phyloP scores from a whole-genome alignment of 2,888 invertebrate species.

The Halictus quadricinctus region DNA sequence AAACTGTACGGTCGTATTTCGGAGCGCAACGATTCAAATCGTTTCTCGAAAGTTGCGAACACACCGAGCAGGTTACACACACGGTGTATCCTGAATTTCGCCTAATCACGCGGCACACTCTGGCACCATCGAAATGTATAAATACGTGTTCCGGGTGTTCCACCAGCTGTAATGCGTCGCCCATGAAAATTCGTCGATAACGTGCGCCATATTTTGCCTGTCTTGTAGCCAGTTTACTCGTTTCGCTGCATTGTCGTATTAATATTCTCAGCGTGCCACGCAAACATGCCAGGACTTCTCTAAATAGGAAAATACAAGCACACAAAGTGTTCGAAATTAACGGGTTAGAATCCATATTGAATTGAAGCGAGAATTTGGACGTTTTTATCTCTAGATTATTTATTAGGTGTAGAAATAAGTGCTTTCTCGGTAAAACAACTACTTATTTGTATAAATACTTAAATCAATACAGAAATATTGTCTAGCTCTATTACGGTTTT shows the following conservation, averaged over 20 bases:
- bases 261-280: neutral
- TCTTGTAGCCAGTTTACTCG: neutral
- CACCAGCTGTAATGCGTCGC: neutral
- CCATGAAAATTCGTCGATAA: constrained; percentile 3
- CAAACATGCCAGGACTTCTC: neutral
- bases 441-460: no score
- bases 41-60: neutral
- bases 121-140: neutral
- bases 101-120: neutral
- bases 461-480: no score
- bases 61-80: neutral
- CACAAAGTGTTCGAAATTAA: neutral
- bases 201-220: neutral
- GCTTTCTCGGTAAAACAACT: no score
- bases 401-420: no score
- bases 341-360: no score
- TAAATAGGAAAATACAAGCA: neutral
- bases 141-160: neutral
- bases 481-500: no score
- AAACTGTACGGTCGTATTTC: neutral
- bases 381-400: no score
- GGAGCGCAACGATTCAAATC: neutral
- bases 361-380: no score
- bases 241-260: neutral
- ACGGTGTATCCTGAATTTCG: neutral